phyloP scores from a whole-genome alignment of 2,113 vertebrate genomes.

The Varanus salvator region DNA sequence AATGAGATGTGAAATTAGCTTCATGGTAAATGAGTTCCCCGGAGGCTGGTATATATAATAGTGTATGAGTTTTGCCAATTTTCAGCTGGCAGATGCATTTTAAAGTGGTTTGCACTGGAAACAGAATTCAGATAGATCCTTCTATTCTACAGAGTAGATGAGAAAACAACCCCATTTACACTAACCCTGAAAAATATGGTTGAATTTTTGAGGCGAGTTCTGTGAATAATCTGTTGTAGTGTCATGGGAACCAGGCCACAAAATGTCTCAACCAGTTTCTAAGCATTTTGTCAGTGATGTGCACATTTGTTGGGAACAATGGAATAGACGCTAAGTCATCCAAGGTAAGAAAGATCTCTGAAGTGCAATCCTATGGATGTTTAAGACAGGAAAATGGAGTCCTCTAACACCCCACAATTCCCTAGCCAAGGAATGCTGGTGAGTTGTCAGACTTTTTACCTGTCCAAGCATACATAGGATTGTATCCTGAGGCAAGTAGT shows the following conservation, averaged over 20 bases:
- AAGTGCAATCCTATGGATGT: neutral
- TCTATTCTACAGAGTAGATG: conserved; percentile 11
- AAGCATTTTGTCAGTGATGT: neutral
- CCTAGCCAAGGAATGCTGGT: too few relatives aligned
- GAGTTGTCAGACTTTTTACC: too few relatives aligned
- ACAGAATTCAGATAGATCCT: conserved; percentile 25
- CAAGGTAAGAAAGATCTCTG: neutral
- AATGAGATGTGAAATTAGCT: conserved; percentile 67
- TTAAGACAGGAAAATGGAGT: too few relatives aligned
- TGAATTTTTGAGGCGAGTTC: neutral
- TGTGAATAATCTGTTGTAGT: neutral
- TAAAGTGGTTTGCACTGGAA: conserved; percentile 54
- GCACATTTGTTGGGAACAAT: too few relatives aligned
- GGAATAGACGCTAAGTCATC: neutral
- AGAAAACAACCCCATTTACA: neutral
- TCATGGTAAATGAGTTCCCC: conserved; percentile 50
- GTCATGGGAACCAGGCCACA: neutral
- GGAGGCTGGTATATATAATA: conserved; percentile 60
- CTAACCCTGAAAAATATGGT: neutral
- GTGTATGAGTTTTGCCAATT: conserved; percentile 52
- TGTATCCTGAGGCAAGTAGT: neutral
- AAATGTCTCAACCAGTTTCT: neutral
- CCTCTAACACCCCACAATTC: too few relatives aligned
- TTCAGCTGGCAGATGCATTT: conserved; percentile 63
- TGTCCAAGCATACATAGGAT: too few relatives aligned